These are phyloP conservation scores for Paradoxurus hermaphroditus DNA, from an alignment of 2,113 vertebrate species.

Conservation along the genomic window DNA sequence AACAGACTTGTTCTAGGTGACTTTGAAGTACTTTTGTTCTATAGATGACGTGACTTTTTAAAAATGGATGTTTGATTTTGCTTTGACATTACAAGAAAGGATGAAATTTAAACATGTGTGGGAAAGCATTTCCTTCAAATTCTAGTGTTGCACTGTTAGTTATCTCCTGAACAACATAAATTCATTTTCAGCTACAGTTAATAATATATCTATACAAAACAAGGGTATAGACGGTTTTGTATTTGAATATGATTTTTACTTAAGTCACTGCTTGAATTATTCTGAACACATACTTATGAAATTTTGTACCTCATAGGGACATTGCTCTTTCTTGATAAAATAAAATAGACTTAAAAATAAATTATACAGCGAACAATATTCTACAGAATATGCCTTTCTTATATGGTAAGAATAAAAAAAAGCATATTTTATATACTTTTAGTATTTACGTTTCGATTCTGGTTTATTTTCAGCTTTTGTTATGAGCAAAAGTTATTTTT, in stretches of 20 bases:
- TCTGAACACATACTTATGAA: not conserved
- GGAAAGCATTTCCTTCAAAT: not conserved
- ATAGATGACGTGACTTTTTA: not conserved
- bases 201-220: not conserved
- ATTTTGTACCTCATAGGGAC: not conserved
- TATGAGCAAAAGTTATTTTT: not conserved
- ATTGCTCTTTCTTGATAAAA: not conserved
- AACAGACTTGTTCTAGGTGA: not conserved
- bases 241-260: not conserved
- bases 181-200: not conserved
- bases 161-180: not conserved
- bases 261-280: not conserved
- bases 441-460: not conserved
- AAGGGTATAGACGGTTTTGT: not conserved
- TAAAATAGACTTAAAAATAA: not conserved
- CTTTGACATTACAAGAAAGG: not conserved
- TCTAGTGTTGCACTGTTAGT: not conserved
- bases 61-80: not conserved
- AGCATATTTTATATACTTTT: not conserved
- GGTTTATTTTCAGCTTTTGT: not conserved
- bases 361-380: not conserved
- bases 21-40: not conserved
- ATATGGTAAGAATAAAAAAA: not conserved
- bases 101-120: not conserved
- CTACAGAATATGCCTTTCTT: not conserved